Conservation (phyloP, 2,797 vertebrate species). For the Graptemys geographica region DNA sequence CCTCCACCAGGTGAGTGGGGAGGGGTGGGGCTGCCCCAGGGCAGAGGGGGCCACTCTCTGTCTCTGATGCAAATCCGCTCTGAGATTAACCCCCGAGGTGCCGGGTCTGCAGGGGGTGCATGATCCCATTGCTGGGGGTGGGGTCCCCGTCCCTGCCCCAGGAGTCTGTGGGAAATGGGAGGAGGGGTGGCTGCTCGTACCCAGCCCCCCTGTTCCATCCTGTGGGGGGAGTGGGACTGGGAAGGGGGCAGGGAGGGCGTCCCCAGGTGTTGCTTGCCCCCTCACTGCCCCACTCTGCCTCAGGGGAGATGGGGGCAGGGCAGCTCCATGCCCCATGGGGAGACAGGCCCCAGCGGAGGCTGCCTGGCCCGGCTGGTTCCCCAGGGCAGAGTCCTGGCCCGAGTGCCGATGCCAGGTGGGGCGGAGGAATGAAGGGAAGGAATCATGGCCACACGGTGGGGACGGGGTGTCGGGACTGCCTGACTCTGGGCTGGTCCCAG, state of each 20-base stretch:
- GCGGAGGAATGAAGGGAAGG: background rate
- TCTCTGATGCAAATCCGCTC: background rate
- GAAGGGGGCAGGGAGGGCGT: background rate
- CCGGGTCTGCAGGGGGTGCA: background rate
- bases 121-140: background rate
- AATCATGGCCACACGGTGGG: background rate
- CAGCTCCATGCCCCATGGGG: background rate
- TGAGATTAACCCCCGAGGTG: background rate
- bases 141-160: too few species aligned
- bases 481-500: background rate
- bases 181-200: background rate
- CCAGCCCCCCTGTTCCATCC: background rate
- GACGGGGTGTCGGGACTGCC: background rate
- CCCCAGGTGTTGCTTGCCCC: too few species aligned
- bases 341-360: background rate
- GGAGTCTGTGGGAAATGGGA: background rate
- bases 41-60: background rate
- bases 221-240: background rate
- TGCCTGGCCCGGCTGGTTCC: background rate
- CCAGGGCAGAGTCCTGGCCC: too few species aligned
- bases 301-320: slow-evolving; percentile 38
- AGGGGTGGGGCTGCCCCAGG: background rate
- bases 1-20: background rate
- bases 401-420: background rate
- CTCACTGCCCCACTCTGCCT: background rate